Evolutionary conservation across 2,113 vertebrate genomes (phyloP).

Genomic region (Cyrtonyx montezumae): DNA sequence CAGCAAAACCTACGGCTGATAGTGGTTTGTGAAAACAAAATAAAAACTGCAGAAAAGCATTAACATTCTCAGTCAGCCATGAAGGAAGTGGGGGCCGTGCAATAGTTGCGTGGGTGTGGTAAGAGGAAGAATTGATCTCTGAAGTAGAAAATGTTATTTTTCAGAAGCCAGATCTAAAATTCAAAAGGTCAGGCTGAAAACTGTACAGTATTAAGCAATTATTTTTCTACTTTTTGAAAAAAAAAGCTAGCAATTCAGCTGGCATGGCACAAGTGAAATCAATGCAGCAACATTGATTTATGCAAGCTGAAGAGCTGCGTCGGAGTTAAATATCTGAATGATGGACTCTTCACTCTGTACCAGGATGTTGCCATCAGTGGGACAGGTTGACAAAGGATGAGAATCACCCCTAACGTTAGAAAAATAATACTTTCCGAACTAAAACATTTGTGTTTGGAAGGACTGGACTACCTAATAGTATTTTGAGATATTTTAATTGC

Average conservation of each 20-base stretch:
- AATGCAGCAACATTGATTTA: slow-evolving; percentile 26
- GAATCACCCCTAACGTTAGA: neutral
- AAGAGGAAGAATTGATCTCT: slow-evolving; percentile 35
- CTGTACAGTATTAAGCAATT: neutral
- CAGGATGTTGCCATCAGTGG: neutral
- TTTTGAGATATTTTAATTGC: neutral
- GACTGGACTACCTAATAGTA: neutral
- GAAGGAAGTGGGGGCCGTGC: neutral
- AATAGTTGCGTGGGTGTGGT: neutral
- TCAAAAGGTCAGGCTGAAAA: slow-evolving; percentile 39
- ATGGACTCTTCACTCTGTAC: neutral
- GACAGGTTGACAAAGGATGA: neutral
- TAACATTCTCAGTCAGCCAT: neutral
- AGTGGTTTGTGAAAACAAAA: neutral
- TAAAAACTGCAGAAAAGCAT: neutral
- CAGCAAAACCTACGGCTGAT: neutral
- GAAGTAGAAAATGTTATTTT: slow-evolving; percentile 44
- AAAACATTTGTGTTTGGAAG: neutral
- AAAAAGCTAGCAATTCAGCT: neutral
- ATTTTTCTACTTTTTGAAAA: slow-evolving; percentile 26
- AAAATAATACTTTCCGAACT: neutral
- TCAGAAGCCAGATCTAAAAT: slow-evolving; percentile 17
- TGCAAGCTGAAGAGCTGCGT: neutral
- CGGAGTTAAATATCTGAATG: neutral
- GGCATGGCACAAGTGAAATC: neutral